These are phyloP conservation scores for Triplophysa bombifrons DNA, from an alignment of 2,797 vertebrate species.

Conservation along the genomic window DNA sequence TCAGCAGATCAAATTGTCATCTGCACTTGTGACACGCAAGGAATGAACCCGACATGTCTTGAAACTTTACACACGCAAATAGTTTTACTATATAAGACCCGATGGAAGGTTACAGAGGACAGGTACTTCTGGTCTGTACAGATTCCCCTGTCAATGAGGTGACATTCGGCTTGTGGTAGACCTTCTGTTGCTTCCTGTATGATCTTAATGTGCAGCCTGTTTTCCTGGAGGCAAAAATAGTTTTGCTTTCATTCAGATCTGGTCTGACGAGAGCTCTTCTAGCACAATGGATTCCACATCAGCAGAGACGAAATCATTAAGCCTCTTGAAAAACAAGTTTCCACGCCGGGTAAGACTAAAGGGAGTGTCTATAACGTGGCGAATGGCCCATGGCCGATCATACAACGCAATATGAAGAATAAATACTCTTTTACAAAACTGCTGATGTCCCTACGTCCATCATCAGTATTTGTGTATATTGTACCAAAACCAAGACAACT, in stretches of 20 bases:
- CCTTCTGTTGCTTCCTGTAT: slow-evolving; percentile 63
- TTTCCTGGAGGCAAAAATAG: slow-evolving; percentile 69
- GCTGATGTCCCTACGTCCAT: background rate
- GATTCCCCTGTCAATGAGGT: slow-evolving; percentile 57
- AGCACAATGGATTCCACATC: slow-evolving; percentile 45
- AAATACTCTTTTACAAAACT: slow-evolving; percentile 3
- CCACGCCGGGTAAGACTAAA: slow-evolving; percentile 14
- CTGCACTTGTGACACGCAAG: background rate
- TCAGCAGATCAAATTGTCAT: background rate
- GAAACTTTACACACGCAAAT: background rate
- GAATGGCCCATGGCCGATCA: background rate
- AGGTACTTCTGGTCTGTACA: slow-evolving; percentile 55
- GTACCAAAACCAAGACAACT: no score
- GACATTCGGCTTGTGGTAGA: slow-evolving; percentile 66
- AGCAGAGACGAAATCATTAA: slow-evolving; percentile 15
- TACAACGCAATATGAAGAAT: background rate
- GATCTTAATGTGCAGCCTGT: slow-evolving; percentile 58
- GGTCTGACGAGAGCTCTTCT: slow-evolving; percentile 55
- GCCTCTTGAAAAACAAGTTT: slow-evolving; percentile 48
- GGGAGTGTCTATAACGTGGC: slow-evolving; percentile 9
- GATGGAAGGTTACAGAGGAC: background rate
- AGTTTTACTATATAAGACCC: no score
- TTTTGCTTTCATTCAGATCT: slow-evolving; percentile 38
- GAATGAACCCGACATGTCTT: background rate
- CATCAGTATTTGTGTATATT: no score